Evolutionary conservation across 2,888 invertebrate species (phyloP).

Genomic region (Disparrhopalites patrizii): DNA sequence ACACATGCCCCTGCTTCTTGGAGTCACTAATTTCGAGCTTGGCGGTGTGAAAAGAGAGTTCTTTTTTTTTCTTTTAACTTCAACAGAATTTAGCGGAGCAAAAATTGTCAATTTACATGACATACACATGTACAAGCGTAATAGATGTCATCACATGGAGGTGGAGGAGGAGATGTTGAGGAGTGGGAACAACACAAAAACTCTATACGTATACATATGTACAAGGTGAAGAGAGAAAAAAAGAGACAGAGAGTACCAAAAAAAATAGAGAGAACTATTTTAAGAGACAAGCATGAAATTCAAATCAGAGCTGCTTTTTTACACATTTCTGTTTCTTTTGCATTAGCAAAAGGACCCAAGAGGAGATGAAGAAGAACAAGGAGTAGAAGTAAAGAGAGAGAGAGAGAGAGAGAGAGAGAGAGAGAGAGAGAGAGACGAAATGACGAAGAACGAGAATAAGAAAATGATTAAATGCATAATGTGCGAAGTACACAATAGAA

Average conservation of each 20-base stretch:
- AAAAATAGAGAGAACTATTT: constrained; percentile 4
- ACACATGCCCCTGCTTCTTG: too few relatives aligned
- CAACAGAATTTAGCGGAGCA: neutral
- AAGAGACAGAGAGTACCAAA: neutral
- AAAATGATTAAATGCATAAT: constrained; percentile 28
- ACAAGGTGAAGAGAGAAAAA: neutral
- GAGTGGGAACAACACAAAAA: too few relatives aligned
- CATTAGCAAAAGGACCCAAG: neutral
- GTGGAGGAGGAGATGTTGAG: too few relatives aligned
- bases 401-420: constrained; percentile 1
- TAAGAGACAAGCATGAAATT: constrained; percentile 28
- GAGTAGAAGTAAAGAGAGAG: neutral
- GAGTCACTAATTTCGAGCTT: neutral
- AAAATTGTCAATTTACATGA: constrained; percentile 3
- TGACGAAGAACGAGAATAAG: constrained; percentile 10
- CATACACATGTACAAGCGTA: neutral
- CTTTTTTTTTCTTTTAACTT: neutral
- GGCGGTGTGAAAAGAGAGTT: neutral
- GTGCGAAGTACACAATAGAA: constrained; percentile 22
- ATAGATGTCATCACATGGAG: too few relatives aligned
- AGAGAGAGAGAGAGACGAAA: constrained; percentile 5
- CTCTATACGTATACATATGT: neutral
- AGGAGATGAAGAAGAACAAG: too few relatives aligned
- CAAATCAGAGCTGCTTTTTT: constrained; percentile 15
- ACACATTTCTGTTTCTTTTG: constrained; percentile 2